Percentiles rank a stretch among this genome's conserved stretches.
Conservation (phyloP, 2,797 vertebrate species). For the Danio kyathit region DNA sequence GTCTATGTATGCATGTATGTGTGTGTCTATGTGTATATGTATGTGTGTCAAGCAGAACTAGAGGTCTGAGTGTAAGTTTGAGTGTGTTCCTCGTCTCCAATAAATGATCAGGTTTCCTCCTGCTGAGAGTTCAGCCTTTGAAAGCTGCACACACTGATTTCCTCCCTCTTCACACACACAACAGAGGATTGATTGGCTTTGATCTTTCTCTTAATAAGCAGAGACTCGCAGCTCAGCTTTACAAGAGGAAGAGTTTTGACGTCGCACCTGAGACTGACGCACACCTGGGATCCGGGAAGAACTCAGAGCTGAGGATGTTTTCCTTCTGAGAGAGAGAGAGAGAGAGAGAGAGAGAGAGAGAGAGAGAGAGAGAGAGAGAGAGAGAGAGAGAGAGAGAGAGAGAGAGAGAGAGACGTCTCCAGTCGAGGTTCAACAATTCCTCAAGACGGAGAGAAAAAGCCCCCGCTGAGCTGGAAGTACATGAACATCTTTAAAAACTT, state of each 20-base stretch:
- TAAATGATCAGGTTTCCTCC: slow-evolving; percentile 76
- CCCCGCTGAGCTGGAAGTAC: slow-evolving; percentile 12
- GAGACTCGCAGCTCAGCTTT: slow-evolving; percentile 75
- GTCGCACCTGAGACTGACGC: slow-evolving; percentile 74
- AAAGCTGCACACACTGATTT: slow-evolving; percentile 71
- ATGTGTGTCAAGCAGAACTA: slow-evolving; percentile 67
- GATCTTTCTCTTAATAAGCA: slow-evolving; percentile 81
- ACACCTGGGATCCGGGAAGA: slow-evolving; percentile 74
- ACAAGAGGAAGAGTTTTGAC: slow-evolving; percentile 72
- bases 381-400: too few relatives aligned
- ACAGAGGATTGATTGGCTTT: slow-evolving; percentile 75
- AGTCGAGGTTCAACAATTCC: slow-evolving; percentile 6
- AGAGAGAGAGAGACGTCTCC: slow-evolving; percentile 10
- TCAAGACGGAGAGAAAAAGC: neutral
- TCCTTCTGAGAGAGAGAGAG: neutral
- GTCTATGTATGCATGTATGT: too few relatives aligned
- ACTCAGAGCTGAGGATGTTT: slow-evolving; percentile 51
- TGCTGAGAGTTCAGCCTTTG: slow-evolving; percentile 75
- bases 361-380: too few relatives aligned
- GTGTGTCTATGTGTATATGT: too few relatives aligned
- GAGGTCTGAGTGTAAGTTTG: slow-evolving; percentile 75
- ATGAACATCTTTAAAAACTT: neutral
- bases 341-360: too few relatives aligned
- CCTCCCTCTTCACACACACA: slow-evolving; percentile 67
- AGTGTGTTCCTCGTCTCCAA: slow-evolving; percentile 77